These are phyloP conservation scores for Drosophila dunni DNA, from an alignment of 1,140 invertebrate species.

Conservation along the genomic window DNA sequence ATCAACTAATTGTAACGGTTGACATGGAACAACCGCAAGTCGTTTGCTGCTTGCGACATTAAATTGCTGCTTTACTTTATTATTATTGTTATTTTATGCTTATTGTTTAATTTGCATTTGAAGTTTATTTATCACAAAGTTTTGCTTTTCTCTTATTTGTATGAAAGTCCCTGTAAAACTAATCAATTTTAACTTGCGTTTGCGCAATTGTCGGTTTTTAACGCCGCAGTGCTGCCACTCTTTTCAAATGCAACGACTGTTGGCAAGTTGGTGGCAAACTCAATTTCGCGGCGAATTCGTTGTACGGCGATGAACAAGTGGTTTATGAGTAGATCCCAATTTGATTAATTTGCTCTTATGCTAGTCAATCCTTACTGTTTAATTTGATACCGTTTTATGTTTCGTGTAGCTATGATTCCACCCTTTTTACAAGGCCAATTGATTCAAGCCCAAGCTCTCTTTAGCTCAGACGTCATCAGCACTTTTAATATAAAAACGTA, in stretches of 20 bases:
- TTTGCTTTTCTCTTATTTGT: not conserved
- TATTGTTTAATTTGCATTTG: not conserved
- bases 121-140: slow-evolving; percentile 21
- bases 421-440: too few relatives aligned
- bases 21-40: slow-evolving; percentile 13
- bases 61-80: not conserved
- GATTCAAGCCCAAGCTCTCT: too few relatives aligned
- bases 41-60: not conserved
- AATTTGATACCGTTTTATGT: too few relatives aligned
- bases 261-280: too few relatives aligned
- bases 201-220: slow-evolving; percentile 21
- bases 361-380: too few relatives aligned
- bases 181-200: slow-evolving; percentile 48
- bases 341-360: too few relatives aligned
- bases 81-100: not conserved
- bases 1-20: not conserved
- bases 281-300: too few relatives aligned
- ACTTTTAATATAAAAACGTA: not conserved
- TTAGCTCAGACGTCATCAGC: too few relatives aligned
- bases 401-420: too few relatives aligned
- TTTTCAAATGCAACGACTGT: not conserved
- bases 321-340: too few relatives aligned
- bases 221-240: not conserved
- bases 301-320: not conserved
- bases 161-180: slow-evolving; percentile 13